phyloP scores from a whole-genome alignment of 2,888 invertebrate species.

The Cosmopolites sordidus region DNA sequence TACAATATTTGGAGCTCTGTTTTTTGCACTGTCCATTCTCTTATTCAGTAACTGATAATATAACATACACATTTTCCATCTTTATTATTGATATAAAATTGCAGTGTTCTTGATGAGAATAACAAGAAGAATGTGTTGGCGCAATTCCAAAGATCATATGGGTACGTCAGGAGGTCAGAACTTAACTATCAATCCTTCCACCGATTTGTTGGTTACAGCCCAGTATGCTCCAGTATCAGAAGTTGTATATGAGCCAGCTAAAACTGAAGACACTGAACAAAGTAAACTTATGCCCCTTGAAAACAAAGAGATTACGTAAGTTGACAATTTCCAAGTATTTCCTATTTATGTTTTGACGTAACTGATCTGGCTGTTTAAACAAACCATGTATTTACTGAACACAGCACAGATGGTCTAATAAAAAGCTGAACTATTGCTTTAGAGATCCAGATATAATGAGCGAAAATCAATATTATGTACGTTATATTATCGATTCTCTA shows the following conservation, averaged over 20 bases:
- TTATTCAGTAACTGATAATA: conserved; percentile 52
- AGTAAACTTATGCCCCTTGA: conserved; percentile 67
- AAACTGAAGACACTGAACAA: conserved; percentile 64
- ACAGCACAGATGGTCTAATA: too few relatives aligned
- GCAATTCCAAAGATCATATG: conserved; percentile 46
- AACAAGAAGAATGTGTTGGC: conserved; percentile 44
- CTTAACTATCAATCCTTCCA: conserved; percentile 68
- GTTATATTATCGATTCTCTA: too few relatives aligned
- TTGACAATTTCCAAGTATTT: too few relatives aligned
- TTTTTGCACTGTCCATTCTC: conserved; percentile 58
- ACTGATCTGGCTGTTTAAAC: too few relatives aligned
- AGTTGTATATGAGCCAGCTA: conserved; percentile 59
- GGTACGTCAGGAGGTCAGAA: conserved; percentile 55
- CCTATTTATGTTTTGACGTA: not conserved
- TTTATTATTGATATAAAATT: conserved; percentile 18
- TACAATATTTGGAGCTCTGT: conserved; percentile 60
- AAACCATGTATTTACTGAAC: too few relatives aligned
- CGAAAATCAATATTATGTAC: too few relatives aligned
- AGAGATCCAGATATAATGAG: too few relatives aligned
- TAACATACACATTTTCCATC: not conserved
- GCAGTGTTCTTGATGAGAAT: conserved; percentile 44
- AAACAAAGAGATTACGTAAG: conserved; percentile 64
- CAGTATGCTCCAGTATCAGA: conserved; percentile 74
- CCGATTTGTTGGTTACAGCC: conserved; percentile 69
- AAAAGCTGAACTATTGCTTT: too few relatives aligned